A percentile compares a stretch with the other conserved stretches of the same genome.
Evolutionary conservation across 2,797 vertebrate species (phyloP).

Genomic region (Anguilla obscura): DNA sequence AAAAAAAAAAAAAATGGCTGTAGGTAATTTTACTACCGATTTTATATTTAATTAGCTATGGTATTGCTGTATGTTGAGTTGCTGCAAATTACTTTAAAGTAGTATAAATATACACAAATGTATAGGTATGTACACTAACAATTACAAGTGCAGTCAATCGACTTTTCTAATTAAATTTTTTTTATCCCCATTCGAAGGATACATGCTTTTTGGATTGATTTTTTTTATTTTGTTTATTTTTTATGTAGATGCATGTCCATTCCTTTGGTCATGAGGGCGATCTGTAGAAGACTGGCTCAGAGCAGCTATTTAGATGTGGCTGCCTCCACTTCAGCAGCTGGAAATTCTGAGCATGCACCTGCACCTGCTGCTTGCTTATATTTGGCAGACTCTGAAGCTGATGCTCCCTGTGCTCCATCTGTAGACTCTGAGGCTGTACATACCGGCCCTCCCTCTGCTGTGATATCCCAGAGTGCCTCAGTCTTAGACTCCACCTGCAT

Average conservation of each 20-base stretch:
- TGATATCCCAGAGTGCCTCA: conserved; percentile 43
- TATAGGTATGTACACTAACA: too few species aligned
- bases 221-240: neutral
- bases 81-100: too few species aligned
- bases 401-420: neutral
- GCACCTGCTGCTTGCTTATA: conserved; percentile 8
- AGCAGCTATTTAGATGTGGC: conserved; percentile 29
- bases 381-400: neutral
- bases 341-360: conserved; percentile 38
- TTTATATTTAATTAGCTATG: neutral
- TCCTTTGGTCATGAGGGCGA: conserved; percentile 74
- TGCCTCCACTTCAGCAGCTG: conserved; percentile 26
- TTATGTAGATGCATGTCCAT: conserved; percentile 77
- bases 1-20: too few species aligned
- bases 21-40: neutral
- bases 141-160: too few species aligned
- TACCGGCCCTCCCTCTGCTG: conserved; percentile 9
- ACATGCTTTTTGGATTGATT: neutral
- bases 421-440: neutral
- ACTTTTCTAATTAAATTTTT: neutral
- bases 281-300: conserved; percentile 60
- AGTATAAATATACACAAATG: too few species aligned
- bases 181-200: neutral
- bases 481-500: conserved; percentile 43
- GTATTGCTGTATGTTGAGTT: too few species aligned